Base-by-base conservation (phyloP, 2,797 vertebrate species). In the Pipistrellus kuhlii region DNA sequence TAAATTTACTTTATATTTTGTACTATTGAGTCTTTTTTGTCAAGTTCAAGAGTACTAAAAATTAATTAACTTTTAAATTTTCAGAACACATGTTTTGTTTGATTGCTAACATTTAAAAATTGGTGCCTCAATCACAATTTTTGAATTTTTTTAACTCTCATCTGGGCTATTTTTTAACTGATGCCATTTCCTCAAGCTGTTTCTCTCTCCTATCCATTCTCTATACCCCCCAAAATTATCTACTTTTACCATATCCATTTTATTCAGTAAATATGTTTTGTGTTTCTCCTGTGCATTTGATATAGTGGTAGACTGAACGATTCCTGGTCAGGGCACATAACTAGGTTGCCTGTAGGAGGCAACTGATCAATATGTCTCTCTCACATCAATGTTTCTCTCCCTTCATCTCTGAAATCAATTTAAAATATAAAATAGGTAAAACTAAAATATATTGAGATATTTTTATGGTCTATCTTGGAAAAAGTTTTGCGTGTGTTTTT, bases 41-140 rank as follows among this genome's bases (percentile, higher is more conserved):
- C 27, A 88, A 69, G 38, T 25, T 38, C 32, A 92, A 86, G 35
- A 85, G 32, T 17, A 55, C 68, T 81, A 76, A 88, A 95, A 88
- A 23, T 78, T 81, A n/a, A 73, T 75, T 41, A 80, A 75, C 3
- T 51, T 57, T 51, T 59, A 68, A 88, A 30, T 2, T 71, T 88
- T 85, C 6, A 64, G 53, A 51, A 95, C 88, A 71, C 1, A 41
- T 4, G 13, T 66, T 93, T 55, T 83, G 9, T 57, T 69, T 41
- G 25, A 69, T 75, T 62, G 25, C 32, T 82, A 69, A 78, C 71
- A 35, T 30, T 64, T 51, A 59, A 12, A 55, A 80, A 25, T 25
- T 17, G 9, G 35, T 71, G 30, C 4, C 23, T 86, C 10, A 41
- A 41, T 41, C 38, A 41, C 38, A 41, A 41, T 41, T 41, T 41